phyloP scores from a whole-genome alignment of 2,113 vertebrate genomes.

The Plotosus lineatus region DNA sequence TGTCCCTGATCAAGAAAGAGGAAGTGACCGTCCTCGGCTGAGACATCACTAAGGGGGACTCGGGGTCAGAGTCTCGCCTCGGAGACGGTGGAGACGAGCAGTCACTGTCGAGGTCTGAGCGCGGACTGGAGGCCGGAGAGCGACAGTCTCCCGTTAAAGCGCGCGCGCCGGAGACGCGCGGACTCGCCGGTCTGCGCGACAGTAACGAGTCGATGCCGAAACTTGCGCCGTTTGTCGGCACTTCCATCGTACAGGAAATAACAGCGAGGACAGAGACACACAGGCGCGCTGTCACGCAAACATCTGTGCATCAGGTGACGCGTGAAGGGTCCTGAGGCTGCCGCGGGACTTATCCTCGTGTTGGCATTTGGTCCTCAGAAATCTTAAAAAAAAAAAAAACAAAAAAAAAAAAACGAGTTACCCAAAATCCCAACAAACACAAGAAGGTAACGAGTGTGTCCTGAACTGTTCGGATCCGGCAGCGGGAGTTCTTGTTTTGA shows the following conservation, averaged over 20 bases:
- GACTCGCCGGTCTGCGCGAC: slow-evolving; percentile 78
- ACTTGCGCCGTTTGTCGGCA: slow-evolving; percentile 76
- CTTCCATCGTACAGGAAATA: slow-evolving; percentile 75
- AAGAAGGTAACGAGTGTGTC: neutral
- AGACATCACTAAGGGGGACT: slow-evolving; percentile 76
- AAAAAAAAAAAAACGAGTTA: neutral
- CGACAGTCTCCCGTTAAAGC: slow-evolving; percentile 73
- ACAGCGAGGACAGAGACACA: neutral
- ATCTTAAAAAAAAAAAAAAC: neutral
- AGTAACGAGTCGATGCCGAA: slow-evolving; percentile 90
- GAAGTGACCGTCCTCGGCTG: slow-evolving; percentile 83
- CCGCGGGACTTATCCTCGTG: slow-evolving; percentile 1
- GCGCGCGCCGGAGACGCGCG: slow-evolving; percentile 75
- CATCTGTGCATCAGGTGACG: slow-evolving; percentile 37
- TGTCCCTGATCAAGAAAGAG: slow-evolving; percentile 93
- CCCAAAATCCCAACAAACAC: slow-evolving; percentile 18
- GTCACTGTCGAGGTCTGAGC: slow-evolving; percentile 78
- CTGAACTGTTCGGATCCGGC: neutral
- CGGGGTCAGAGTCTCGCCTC: slow-evolving; percentile 73
- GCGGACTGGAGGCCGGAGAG: slow-evolving; percentile 79
- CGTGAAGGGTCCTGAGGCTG: neutral
- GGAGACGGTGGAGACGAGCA: slow-evolving; percentile 81
- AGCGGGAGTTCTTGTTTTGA: neutral
- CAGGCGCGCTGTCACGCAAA: neutral
- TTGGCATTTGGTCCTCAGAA: neutral